Base-by-base conservation (phyloP, 2,888 invertebrate species). In the Himalopsyche anomala region DNA sequence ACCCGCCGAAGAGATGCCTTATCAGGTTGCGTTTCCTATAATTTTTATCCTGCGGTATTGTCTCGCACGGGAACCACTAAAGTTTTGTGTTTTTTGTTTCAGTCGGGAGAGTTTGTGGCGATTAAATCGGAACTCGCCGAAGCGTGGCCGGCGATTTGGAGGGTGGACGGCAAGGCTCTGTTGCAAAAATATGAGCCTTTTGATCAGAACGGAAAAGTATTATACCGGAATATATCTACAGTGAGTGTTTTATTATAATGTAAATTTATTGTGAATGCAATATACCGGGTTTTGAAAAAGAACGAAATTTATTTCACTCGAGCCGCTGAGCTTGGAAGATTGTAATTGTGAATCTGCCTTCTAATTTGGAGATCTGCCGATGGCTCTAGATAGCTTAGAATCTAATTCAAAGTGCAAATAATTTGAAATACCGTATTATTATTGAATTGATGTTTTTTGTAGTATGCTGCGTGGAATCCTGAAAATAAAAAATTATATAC, bases 51-150 rank as follows among this genome's bases (percentile, higher is more conserved):
- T 62, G 62, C 28, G 8, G 4, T 28, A 51, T 51, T 5, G 51
- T 15, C 15, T 3, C 15, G 15, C 5, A 28, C 15, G 4, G 19
- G 28, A 83, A n/a, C 80, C 11, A 56, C 74, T 87, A 42, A 55
- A 36, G 80, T 85, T 82, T 88, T 6, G 15, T 19, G 9, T 56
- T 88, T 81, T n/a, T 90, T 89, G 90, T 94, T 94, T 84, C 92
- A 98, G 98, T 95, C 96, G 88, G 98, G 98, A 79, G 97, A 97
- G 90, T 98, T 98, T 93, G 96, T 98, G 88, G 96, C 97, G 62
- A 94, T 97, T 90, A 97, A 97, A 92, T 94, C 95, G 83, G 98
- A 98, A 92, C 91, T 97, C 89, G 94, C 94, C 87, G 95, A 96
- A 91, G 96, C 97, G 91, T 96, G 96, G 94, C 98, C 98, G 9